Evolutionary conservation across 1,140 invertebrate genomes (phyloP).

Genomic region (Drosophila jambulina): DNA sequence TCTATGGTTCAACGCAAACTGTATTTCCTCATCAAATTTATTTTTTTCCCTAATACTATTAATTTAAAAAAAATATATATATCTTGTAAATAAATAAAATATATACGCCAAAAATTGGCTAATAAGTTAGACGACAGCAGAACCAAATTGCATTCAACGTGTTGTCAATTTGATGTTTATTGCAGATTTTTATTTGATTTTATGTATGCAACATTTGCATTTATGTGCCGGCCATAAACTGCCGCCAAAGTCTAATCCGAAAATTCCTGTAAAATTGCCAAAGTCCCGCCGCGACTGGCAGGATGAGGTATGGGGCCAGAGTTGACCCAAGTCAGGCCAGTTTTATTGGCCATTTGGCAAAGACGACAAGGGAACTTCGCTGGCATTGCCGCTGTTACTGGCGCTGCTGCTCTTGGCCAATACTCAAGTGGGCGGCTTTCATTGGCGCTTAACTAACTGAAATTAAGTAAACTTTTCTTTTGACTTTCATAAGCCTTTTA

Average conservation of each 20-base stretch:
- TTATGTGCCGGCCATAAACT: constrained; percentile 73
- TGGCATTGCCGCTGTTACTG: constrained; percentile 3
- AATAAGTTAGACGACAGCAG: constrained; percentile 19
- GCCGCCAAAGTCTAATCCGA: constrained; percentile 65
- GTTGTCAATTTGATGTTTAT: constrained; percentile 81
- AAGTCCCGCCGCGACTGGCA: constrained; percentile 2
- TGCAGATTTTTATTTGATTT: constrained; percentile 81
- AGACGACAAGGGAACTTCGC: constrained; percentile 31
- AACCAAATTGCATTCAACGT: constrained; percentile 55
- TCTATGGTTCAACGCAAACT: neutral
- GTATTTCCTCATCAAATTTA: constrained; percentile 28
- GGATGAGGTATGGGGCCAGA: neutral
- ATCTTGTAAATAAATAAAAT: constrained; percentile 8
- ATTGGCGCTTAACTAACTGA: constrained; percentile 82
- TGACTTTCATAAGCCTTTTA: constrained; percentile 84
- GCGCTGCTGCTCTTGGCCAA: constrained; percentile 57
- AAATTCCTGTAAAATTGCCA: constrained; percentile 75
- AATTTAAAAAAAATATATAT: constrained; percentile 33
- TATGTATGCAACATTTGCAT: constrained; percentile 72
- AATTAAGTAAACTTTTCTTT: constrained; percentile 84
- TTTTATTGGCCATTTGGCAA: constrained; percentile 80
- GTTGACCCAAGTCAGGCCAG: constrained; percentile 49
- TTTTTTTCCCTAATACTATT: neutral
- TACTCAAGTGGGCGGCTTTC: constrained; percentile 79
- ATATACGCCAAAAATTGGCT: constrained; percentile 25